phyloP scores from a whole-genome alignment of 2,797 vertebrate species.

The Pipistrellus pygmaeus region DNA sequence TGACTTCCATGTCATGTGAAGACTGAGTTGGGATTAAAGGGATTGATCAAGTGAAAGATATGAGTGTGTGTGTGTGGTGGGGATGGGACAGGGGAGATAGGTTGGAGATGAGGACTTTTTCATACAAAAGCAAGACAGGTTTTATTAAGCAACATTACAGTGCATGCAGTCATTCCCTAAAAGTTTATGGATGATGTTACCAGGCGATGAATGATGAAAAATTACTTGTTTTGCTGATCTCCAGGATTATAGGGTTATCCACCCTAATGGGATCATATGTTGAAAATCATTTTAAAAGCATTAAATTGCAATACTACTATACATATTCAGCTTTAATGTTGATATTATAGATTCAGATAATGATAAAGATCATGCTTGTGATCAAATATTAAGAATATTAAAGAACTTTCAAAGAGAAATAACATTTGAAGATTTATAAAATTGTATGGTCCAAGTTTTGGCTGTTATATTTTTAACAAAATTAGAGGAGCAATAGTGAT shows the following conservation, averaged over 20 bases:
- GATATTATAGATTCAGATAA: neutral
- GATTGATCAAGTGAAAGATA: neutral
- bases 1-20: neutral
- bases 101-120: too few relatives aligned
- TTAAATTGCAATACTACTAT: neutral
- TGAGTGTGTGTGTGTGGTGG: neutral
- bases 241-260: rapidly evolving
- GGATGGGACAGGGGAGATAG: rapidly evolving
- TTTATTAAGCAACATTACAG: neutral
- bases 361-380: neutral
- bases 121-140: neutral
- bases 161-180: neutral
- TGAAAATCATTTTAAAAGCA: neutral
- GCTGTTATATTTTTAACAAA: neutral
- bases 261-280: neutral
- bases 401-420: neutral
- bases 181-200: neutral
- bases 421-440: neutral
- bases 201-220: neutral
- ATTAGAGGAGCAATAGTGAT: neutral
- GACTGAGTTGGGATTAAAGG: neutral
- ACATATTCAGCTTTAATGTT: neutral
- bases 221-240: neutral
- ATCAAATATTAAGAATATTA: neutral
- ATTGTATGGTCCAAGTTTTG: neutral